Evolutionary conservation across 1,140 invertebrate species (phyloP), one percentile per base, ranked within the genome.

Genomic region (Drosophila lini): DNA sequence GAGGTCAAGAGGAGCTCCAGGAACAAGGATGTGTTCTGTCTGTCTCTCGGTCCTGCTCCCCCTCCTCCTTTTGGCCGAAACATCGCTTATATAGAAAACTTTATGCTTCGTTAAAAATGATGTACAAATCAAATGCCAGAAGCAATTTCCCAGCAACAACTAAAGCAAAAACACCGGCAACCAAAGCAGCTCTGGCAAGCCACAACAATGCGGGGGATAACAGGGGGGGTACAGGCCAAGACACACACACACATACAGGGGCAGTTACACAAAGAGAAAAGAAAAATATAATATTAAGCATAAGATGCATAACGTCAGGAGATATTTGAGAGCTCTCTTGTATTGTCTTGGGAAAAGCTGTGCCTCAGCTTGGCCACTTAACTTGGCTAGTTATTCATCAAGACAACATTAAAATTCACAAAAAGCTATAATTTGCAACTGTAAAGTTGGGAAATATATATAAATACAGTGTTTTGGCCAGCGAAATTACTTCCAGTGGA

Each of bases 41-140:
- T 57, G 53, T 67, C 36, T 58, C 40, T 15, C 40, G 40, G 69
- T 45, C 40, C 59, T 34, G 45, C 45, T 25, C 3, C 36, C n/a
- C 9, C 28, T 40, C 1, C 22, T 22, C 7, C 32, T 19, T 22
- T 9, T 48, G 59, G 32, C 28, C 44, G 3, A 50, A 48, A 64
- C 45, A 48, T 36, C 34, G 36, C 45, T 71, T 60, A 81, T 53
- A 56, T 34, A 56, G 56, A 62, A 74, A 86, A 82, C 67, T 76
- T 79, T 86, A 79, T 82, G 83, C 79, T 86, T 86, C 82, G 83
- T 86, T 86, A 86, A 86, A 86, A 86, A 88, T 88, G 79, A 86
- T 86, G 82, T 88, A 80, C 82, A 79, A 86, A 86, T 86, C 82
- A 86, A 86, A 86, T 86, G 82, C 83, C 82, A 86, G 79, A 88